Base-by-base conservation (phyloP, 2,888 invertebrate species). In the Acanthacorydalis orientalis region DNA sequence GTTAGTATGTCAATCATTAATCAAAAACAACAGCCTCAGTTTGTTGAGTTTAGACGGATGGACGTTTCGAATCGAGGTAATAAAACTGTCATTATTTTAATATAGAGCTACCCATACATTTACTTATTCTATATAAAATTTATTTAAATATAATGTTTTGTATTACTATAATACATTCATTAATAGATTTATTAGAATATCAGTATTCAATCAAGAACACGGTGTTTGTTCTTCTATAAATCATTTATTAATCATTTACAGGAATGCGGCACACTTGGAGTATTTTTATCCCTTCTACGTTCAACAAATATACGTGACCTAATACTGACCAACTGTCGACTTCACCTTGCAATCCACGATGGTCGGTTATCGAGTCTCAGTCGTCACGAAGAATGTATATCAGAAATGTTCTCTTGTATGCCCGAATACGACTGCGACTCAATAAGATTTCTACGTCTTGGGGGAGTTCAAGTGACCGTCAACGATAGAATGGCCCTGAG, bases 1-100 rank as follows among this genome's bases (percentile, higher is more conserved):
- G 51, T 58, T 69, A 7, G 61, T 68, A 3, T 67, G 68, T 50
- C 67, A 67, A 51, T 66, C 68, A n/a, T 59, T 70, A 14, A 63
- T 65, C 12, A 64, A 68, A 52, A 69, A 69, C 54, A 58, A 57
- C 3, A 69, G 69, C 4, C 62, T 74, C 4, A 59, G 70, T 38
- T 60, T 73, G 15, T 64, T 74, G 44, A 70, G 69, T 53, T 61
- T 74, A 50, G 72, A 72, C 53, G 73, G 73, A 50, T 74, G 74
- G 73, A 72, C 69, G 40, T 71, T 73, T 53, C 64, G 72, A 55
- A 65, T 74, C 54, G 73, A 74, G 66, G 73, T 72, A 51, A 60
- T 60, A 50, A 7, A 11, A 34, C 15, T 16, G 35, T 7, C 1
- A 38, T 10, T 38, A 14, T 38, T 38, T 31, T 37, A 35, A 45